Conservation (phyloP, 2,113 vertebrate genomes). For the Lasiurus cinereus region DNA sequence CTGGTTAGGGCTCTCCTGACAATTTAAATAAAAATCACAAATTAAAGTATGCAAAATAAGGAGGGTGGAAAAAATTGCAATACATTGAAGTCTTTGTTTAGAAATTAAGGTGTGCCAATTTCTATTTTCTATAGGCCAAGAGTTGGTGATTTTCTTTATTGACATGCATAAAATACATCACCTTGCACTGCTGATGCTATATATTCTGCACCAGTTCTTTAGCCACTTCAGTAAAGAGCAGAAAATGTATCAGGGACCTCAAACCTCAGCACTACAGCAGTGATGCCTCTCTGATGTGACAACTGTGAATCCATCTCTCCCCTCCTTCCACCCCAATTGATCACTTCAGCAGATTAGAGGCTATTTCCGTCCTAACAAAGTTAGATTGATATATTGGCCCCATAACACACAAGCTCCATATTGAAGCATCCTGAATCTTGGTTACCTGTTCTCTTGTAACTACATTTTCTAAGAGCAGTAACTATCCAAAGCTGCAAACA, state of each 20-base stretch:
- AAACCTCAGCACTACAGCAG: conserved; percentile 85
- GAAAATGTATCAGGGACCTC: conserved; percentile 84
- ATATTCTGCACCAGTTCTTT: conserved; percentile 89
- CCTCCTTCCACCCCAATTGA: conserved; percentile 67
- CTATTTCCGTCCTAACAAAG: conserved; percentile 86
- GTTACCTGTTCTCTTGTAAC: conserved; percentile 85
- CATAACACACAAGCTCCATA: conserved; percentile 85
- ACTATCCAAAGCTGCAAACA: conserved; percentile 88
- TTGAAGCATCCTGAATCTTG: conserved; percentile 85
- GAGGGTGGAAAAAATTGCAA: conserved; percentile 80
- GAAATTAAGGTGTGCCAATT: conserved; percentile 87
- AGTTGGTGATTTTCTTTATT: conserved; percentile 91
- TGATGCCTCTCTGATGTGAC: conserved; percentile 83
- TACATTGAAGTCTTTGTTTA: conserved; percentile 89
- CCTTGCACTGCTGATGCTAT: conserved; percentile 90
- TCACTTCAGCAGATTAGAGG: conserved; percentile 87
- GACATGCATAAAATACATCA: conserved; percentile 92
- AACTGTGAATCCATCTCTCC: conserved; percentile 80
- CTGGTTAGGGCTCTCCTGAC: conserved; percentile 78
- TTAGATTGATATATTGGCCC: conserved; percentile 87
- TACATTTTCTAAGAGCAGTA: conserved; percentile 88
- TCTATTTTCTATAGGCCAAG: conserved; percentile 91
- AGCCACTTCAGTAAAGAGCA: conserved; percentile 89
- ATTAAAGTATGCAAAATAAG: no score
- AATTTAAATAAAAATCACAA: conserved; percentile 89